Base-by-base conservation (phyloP, 2,888 invertebrate genomes). In the Pilophorus perplexus region DNA sequence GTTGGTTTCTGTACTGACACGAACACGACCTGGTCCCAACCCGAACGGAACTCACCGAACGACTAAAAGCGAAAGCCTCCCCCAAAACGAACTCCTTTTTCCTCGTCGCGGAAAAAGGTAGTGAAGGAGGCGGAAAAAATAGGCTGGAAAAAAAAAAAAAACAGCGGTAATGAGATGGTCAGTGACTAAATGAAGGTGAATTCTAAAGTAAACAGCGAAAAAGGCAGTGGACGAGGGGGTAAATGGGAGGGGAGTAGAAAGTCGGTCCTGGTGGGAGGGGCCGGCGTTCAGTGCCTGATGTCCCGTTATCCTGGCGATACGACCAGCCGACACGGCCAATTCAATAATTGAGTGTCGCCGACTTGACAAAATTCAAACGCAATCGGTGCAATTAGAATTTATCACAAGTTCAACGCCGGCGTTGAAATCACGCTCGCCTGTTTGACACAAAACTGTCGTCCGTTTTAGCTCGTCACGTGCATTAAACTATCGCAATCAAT, bases 141-240 rank as follows among this genome's bases (percentile, higher is more conserved):
- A 25, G 6, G 25, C 16, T n/a, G n/a, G n/a, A 33, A 33, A 33
- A 33, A 33, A 6, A 6, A 33, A 12, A 42, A 59, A 27, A 40
- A 42, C 59, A 42, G 23, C 42, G 59, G 42, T 38, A 40, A 42
- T 42, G 59, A 59, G 59, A 42, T 42, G 40, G 59, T 59, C 42
- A 38, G 25, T 42, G 59, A 59, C 59, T 40, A 59, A 59, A 59
- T 42, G 42, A 59, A 59, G 59, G 59, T 59, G 59, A 59, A n/a
- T 59, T 59, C 59, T 42, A 40, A 48, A 59, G 59, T 59, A 59
- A 40, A 59, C 59, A 59, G 42, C 40, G 14, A 40, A n/a, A n/a
- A 57, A 22, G 42, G 40, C 18, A 22, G 20, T 40, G 14, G 59
- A 25, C n/a, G 23, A 10, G 20, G 4, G 42, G 22, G 8, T 14